These are phyloP conservation scores for Watsonalla binaria DNA, from an alignment of 2,888 invertebrate species.

Conservation along the genomic window DNA sequence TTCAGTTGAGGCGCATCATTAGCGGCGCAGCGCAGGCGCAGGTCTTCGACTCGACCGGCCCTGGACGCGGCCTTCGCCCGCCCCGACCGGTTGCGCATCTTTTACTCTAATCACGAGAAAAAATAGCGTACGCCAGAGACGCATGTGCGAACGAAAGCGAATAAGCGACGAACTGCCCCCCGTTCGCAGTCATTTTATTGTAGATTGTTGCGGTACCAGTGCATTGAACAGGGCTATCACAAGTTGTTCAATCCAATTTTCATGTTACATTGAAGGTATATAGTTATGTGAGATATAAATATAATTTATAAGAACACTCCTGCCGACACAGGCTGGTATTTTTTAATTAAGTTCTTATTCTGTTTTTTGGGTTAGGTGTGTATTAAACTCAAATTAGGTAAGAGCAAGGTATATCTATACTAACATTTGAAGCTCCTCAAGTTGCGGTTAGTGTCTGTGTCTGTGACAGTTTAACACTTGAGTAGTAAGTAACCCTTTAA, in stretches of 20 bases:
- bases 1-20: constrained; percentile 69
- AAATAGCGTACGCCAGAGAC: constrained; percentile 48
- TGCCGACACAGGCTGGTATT: no score
- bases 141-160: constrained; percentile 69
- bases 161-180: constrained; percentile 58
- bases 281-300: no score
- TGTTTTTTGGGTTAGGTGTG: no score
- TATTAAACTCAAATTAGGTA: no score
- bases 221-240: constrained; percentile 32
- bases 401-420: background rate
- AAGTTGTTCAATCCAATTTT: constrained; percentile 13
- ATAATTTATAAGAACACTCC: no score
- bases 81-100: constrained; percentile 72
- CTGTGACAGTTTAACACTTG: background rate
- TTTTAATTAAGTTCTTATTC: no score
- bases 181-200: constrained; percentile 62
- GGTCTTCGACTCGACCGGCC: constrained; percentile 48
- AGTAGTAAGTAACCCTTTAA: constrained; percentile 44
- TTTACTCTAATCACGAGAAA: constrained; percentile 74
- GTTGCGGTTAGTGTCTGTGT: background rate
- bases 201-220: constrained; percentile 59
- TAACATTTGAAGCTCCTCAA: background rate
- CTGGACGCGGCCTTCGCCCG: constrained; percentile 67
- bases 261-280: background rate
- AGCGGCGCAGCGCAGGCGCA: constrained; percentile 37